These are phyloP conservation scores for Hoplias malabaricus DNA, from an alignment of 2,113 vertebrate species.

Conservation along the genomic window DNA sequence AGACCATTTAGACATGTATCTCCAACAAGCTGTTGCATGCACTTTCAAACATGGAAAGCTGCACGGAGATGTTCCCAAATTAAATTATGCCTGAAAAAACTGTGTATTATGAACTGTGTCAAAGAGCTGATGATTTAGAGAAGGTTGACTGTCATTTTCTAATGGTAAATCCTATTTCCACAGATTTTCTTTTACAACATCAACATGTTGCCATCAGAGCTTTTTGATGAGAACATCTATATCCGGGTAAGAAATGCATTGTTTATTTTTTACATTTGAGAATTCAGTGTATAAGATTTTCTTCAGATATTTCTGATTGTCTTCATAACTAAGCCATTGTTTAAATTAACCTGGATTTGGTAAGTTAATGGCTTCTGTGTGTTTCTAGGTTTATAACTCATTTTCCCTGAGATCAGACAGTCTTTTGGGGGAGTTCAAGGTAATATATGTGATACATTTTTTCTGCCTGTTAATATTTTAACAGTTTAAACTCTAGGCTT, in stretches of 20 bases:
- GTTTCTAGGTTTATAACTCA: constrained; percentile 86
- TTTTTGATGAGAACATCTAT: constrained; percentile 87
- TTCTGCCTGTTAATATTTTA: background rate
- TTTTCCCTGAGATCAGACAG: constrained; percentile 88
- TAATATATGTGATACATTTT: constrained; percentile 53
- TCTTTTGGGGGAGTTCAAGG: constrained; percentile 95
- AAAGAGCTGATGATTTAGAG: background rate
- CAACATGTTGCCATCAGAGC: constrained; percentile 85
- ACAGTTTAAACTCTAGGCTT: background rate
- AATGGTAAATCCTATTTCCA: constrained; percentile 1
- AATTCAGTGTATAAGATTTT: too few relatives aligned
- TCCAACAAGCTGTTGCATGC: too few relatives aligned
- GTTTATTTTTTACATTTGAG: too few relatives aligned
- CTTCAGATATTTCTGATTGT: too few relatives aligned
- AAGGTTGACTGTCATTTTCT: background rate
- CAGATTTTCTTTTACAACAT: constrained; percentile 97
- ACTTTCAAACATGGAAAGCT: too few relatives aligned
- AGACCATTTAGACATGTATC: too few relatives aligned
- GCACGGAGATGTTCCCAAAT: too few relatives aligned
- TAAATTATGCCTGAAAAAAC: too few relatives aligned
- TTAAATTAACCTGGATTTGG: background rate
- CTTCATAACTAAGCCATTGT: background rate
- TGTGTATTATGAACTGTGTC: too few relatives aligned
- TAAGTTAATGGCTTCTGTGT: constrained; percentile 29
- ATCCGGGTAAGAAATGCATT: constrained; percentile 77